Base-by-base conservation (phyloP, 64 coral and sea anemone genomes). In the Stylophora pistillata region DNA sequence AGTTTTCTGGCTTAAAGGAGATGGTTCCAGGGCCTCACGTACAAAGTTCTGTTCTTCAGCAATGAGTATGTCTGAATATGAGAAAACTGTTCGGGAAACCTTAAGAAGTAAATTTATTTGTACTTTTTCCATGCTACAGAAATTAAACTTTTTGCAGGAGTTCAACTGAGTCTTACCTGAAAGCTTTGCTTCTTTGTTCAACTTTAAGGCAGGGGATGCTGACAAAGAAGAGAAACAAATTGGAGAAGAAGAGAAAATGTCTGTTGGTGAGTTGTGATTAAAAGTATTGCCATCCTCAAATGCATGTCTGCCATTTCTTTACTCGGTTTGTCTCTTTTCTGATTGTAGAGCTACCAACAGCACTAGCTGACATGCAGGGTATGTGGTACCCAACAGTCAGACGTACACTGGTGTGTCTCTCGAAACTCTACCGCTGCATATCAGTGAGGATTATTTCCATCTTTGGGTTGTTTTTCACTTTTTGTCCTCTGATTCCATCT, bases 311-410 rank as follows among this genome's bases (percentile, higher is more conserved):
- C 3, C 37, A 47, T 47, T 47, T 26, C 23, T 28, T 68, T n/a
- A 26, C 64, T 11, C 21, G 20, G 15, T 14, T 28, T 84, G 34
- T 73, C 61, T 68, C 4, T 18, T 34, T 78, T 78, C 20, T 56
- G 13, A 74, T 72, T 60, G 1, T 59, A 98, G 96, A 98, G 54
- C 70, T 98, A 23, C 96, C 96, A 27, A 93, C 90, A 18, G 96
- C 96, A 3, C 87, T 92, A 16, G 93, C 82, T 16, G 96, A 98
- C 76, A 86, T 98, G 4, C 96, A 98, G 30, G 96, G 96, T 17
- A 98, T 98, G 96, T 98, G 96, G 96, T 98, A 98, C 59, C 96
- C 96, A 21, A 98, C 96, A 57, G 96, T 98, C 0, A 73, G 96
- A 78, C 76, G 96, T 17, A 98, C 96, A 30, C 71, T 98, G 56